Evolutionary conservation across 2,113 vertebrate genomes (phyloP), one percentile per base, ranked within the genome.

Genomic region (Zeus faber): DNA sequence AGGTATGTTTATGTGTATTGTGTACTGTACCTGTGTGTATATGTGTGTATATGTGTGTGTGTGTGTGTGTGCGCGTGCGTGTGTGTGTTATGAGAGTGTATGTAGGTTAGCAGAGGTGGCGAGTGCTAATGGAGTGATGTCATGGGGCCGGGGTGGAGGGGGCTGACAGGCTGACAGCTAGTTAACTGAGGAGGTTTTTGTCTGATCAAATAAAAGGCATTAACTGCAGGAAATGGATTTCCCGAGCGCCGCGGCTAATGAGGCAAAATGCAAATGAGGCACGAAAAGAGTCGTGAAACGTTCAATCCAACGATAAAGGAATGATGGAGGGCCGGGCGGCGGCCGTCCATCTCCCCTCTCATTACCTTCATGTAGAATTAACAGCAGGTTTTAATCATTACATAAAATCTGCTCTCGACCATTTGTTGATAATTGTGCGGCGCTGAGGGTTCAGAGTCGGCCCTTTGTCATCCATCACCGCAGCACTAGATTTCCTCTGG

Each of bases 251-350:
- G 59, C 60, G 54, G 69, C 76, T 90, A 89, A 88, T 81, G 74
- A 86, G 80, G 71, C 58, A 21, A 70, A 85, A 90, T 89, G 86
- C 86, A 90, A 89, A 90, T 88, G 83, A 86, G 59, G 65, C 65
- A 66, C 61, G 72, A 57, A 66, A 62, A 67, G 76, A 85, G 83
- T 74, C 63, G 54, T 81, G 79, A 70, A 83, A 77, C 67, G 87
- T 80, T 83, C 74, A 75, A 81, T 77, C 62, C 55, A 72, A 77
- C 88, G 64, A 89, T 90, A 88, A 91, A 90, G 74, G 62, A 59
- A 55, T 85, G 87, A 89, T 85, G 77, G 76, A 90, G 79, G 79
- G 81, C 40, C 49, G 40, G 71, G 69, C 68, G 58, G 67, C 68
- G 74, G 76, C 82, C 84, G 81, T 89, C 87, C 85, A 89, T 91